Conservation (phyloP, 2,113 vertebrate species). For the Poeciliopsis retropinna region DNA sequence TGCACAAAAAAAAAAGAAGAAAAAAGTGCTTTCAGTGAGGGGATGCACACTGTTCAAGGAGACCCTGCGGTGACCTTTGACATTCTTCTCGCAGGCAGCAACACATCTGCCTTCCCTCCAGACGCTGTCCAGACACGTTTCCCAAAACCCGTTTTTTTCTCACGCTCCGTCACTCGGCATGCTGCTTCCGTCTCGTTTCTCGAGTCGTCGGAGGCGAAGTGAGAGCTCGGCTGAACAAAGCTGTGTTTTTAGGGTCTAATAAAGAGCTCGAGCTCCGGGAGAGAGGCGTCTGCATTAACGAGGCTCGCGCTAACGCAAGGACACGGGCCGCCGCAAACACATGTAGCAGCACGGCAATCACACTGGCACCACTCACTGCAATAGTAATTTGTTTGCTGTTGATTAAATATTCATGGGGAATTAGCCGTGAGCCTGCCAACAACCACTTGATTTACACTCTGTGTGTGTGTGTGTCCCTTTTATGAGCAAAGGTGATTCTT, state of each 20-base stretch:
- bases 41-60: background rate
- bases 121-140: conserved; percentile 16
- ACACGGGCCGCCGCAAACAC: background rate
- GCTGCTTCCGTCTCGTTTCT: background rate
- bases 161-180: background rate
- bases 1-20: no score
- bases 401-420: conserved; percentile 69
- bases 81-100: conserved; percentile 34
- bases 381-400: conserved; percentile 69
- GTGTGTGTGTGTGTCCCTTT: conserved; percentile 7
- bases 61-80: background rate
- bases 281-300: conserved; percentile 16
- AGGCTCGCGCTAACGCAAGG: conserved; percentile 9
- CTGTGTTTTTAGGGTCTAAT: conserved; percentile 1
- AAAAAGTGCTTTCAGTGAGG: background rate
- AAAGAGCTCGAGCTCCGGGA: conserved; percentile 3
- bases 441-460: conserved; percentile 53
- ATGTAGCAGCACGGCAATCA: background rate
- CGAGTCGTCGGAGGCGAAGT: conserved; percentile 4
- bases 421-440: conserved; percentile 57
- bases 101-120: conserved; percentile 6
- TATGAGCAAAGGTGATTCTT: conserved; percentile 3
- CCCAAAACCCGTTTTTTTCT: conserved; percentile 3
- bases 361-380: conserved; percentile 37
- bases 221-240: background rate